Evolutionary conservation across 2,113 vertebrate genomes (phyloP), one percentile per base, ranked within the genome.

Genomic region (Leucosticte australis): DNA sequence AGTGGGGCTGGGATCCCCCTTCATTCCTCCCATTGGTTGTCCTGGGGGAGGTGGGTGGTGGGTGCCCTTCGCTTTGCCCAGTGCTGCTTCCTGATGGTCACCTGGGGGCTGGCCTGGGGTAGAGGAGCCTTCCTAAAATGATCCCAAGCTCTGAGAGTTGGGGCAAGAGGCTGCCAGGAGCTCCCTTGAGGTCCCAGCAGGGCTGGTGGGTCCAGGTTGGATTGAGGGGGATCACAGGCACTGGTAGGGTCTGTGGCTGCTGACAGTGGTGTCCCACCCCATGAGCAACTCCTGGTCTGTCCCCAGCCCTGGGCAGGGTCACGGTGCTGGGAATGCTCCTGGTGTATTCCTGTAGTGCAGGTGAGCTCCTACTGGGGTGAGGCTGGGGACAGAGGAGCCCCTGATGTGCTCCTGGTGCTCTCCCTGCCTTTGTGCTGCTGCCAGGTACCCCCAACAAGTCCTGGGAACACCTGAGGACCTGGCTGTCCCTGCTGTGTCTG

Each of bases 401-500:
- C 13, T 1, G 1, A 14, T 53, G 52, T 30, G 46, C 22, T 79
- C 20, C 47, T 33, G 49, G 33, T 50, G 63, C 14, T 44, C 22
- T 80, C 33, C 10, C 28, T 8, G 15, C 42, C 23, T 75, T 27
- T 37, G 26, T 71, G 49, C 8, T 74, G 22, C 15, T 41, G 71
- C 27, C 15, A 27, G 9, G 23, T 30, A 13, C 14, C 21, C 39
- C 15, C 7, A 6, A 2, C 0, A 3, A 44, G 59, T 47, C 13
- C 12, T 26, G 11, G 37, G 37, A 46, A 44, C 10, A 41, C 4
- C 20, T 19, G 49, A 60, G 44, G 18, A 47, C 23, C 19, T 71
- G 24, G 22, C 21, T 60, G 62, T 84, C 52, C 52, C 11, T 21
- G 1, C 31, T 18, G 9, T 49, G 31, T 44, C 64, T 30, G 57